Percentiles rank a stretch among this genome's conserved stretches.
Evolutionary conservation across 2,113 vertebrate species (phyloP).

Genomic region (Otolemur garnettii): DNA sequence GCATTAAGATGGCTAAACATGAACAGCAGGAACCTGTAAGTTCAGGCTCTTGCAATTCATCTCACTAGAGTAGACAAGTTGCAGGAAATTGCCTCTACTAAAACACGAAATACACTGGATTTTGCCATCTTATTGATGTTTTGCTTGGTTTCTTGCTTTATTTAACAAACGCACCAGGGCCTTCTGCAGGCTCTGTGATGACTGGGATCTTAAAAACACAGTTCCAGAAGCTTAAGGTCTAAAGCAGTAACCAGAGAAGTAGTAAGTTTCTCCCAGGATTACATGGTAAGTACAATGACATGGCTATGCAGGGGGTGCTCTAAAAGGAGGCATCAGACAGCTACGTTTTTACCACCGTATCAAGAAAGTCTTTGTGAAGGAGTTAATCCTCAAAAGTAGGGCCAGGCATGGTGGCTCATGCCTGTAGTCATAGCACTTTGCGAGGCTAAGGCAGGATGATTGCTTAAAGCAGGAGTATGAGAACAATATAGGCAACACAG

Average conservation of each 20-base stretch:
- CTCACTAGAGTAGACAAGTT: slow-evolving; percentile 68
- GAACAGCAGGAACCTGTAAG: slow-evolving; percentile 79
- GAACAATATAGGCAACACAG: not conserved
- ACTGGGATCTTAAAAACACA: not conserved
- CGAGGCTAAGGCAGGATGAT: not conserved
- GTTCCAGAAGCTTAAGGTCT: not conserved
- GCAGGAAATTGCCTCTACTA: not conserved
- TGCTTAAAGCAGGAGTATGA: not conserved
- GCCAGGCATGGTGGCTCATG: no score
- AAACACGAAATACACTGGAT: not conserved
- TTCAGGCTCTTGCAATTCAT: slow-evolving; percentile 80
- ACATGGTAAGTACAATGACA: accelerated
- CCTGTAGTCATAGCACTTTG: no score
- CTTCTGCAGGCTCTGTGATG: not conserved
- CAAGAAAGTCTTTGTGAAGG: not conserved
- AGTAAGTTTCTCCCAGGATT: not conserved
- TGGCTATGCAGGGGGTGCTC: accelerated
- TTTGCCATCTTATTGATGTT: not conserved
- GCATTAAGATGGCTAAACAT: slow-evolving; percentile 66
- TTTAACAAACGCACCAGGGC: accelerated
- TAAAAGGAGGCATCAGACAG: not conserved
- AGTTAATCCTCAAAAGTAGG: not conserved
- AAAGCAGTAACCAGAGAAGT: not conserved
- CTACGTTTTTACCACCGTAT: accelerated
- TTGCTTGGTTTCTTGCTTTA: not conserved